Conservation (phyloP, 1,140 invertebrate species). For the Saccostrea echinata region DNA sequence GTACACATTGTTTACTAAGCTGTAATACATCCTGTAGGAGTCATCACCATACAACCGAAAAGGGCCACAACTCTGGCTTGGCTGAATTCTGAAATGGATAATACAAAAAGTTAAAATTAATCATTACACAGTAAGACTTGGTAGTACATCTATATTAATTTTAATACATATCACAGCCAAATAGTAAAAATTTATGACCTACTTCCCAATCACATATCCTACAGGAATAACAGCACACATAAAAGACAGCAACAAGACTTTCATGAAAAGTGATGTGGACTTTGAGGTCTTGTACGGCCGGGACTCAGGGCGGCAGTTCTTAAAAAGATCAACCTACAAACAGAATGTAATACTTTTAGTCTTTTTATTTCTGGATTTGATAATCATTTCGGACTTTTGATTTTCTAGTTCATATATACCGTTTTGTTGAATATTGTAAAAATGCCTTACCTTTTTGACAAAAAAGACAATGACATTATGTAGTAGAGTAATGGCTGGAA, state of each 20-base stretch:
- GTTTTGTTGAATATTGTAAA: not conserved
- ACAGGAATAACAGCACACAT: slow-evolving; percentile 86
- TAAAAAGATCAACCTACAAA: slow-evolving; percentile 50
- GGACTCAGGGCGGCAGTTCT: slow-evolving; percentile 83
- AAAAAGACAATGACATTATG: slow-evolving; percentile 91
- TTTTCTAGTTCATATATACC: not conserved
- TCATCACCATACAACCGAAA: slow-evolving; percentile 83
- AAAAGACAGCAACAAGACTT: slow-evolving; percentile 88
- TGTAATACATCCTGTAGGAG: slow-evolving; percentile 15
- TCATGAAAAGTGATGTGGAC: slow-evolving; percentile 91
- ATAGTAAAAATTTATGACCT: slow-evolving; percentile 52
- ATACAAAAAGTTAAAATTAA: no score
- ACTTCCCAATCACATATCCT: slow-evolving; percentile 87
- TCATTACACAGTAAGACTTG: no score
- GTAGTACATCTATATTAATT: no score
- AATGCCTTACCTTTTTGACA: slow-evolving; percentile 88
- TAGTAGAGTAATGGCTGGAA: slow-evolving; percentile 87
- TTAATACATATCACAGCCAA: no score
- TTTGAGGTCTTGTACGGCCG: slow-evolving; percentile 90
- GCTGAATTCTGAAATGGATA: slow-evolving; percentile 81
- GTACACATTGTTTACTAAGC: slow-evolving; percentile 6
- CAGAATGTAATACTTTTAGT: not conserved
- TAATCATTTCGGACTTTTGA: not conserved
- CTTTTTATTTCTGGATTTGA: not conserved
- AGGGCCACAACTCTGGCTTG: slow-evolving; percentile 90